These are phyloP conservation scores for Physella acuta DNA, from an alignment of 1,140 invertebrate genomes.

Conservation along the genomic window DNA sequence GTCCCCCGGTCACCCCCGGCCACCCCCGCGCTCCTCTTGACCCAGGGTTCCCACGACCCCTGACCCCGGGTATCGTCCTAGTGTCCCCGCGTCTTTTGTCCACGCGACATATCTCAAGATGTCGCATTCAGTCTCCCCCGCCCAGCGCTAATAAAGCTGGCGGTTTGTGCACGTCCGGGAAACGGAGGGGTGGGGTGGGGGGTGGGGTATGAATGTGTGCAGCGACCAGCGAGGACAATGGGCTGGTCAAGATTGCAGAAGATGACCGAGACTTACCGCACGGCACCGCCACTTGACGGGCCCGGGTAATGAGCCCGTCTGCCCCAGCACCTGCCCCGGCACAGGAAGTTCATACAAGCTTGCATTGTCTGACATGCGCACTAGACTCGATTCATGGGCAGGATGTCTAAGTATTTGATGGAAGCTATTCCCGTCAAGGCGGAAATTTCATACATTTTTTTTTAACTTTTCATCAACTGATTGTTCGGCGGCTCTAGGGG, in stretches of 20 bases:
- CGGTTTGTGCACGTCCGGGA: background rate
- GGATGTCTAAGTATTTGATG: too few relatives aligned
- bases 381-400: too few relatives aligned
- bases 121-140: background rate
- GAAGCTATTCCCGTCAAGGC: too few relatives aligned
- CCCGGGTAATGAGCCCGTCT: too few relatives aligned
- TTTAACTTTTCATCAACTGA: too few relatives aligned
- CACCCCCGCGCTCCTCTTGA: background rate
- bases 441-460: too few relatives aligned
- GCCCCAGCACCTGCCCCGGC: background rate
- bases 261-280: constrained; percentile 13
- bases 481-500: too few relatives aligned
- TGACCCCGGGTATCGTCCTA: constrained; percentile 10
- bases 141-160: background rate
- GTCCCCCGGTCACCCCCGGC: background rate
- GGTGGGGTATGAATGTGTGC: background rate
- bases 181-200: background rate
- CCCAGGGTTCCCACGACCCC: background rate
- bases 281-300: background rate
- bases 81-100: background rate
- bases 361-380: too few relatives aligned
- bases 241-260: constrained; percentile 10
- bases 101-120: background rate
- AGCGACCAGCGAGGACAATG: background rate
- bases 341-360: too few relatives aligned